Evolutionary conservation across 2,113 vertebrate genomes (phyloP).

Genomic region (Lasiurus cinereus): DNA sequence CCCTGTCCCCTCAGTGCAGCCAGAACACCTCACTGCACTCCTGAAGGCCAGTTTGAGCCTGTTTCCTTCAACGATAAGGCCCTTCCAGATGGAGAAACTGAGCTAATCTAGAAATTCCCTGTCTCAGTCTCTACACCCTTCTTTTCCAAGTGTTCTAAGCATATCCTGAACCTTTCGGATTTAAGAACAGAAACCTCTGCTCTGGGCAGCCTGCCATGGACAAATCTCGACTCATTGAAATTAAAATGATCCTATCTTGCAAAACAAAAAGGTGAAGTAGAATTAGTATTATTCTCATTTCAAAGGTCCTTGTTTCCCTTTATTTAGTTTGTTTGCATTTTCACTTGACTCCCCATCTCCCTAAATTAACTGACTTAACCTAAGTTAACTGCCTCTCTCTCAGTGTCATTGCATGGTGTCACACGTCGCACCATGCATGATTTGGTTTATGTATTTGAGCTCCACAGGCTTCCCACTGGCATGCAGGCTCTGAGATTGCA

Average conservation of each 20-base stretch:
- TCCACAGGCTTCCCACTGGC: not conserved
- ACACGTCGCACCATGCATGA: rapidly evolving
- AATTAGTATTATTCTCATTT: not conserved
- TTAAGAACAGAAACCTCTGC: not conserved
- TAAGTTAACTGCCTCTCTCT: not conserved
- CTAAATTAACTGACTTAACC: no score
- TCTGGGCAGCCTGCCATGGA: not conserved
- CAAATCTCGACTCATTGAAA: not conserved
- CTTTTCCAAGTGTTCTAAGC: not conserved
- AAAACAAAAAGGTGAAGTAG: not conserved
- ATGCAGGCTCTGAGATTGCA: not conserved
- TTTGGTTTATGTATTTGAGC: not conserved
- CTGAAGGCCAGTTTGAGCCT: not conserved
- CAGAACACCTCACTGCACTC: not conserved
- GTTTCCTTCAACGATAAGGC: not conserved
- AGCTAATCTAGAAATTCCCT: not conserved
- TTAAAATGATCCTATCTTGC: not conserved
- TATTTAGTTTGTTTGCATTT: not conserved
- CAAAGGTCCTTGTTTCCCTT: not conserved
- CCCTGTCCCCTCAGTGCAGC: no score
- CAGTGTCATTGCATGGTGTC: not conserved
- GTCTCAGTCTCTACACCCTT: not conserved
- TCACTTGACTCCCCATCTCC: not conserved
- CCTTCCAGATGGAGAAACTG: not conserved
- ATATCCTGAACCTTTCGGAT: not conserved